phyloP scores from a whole-genome alignment of 2,113 vertebrate genomes.

The Lethenteron reissneri region DNA sequence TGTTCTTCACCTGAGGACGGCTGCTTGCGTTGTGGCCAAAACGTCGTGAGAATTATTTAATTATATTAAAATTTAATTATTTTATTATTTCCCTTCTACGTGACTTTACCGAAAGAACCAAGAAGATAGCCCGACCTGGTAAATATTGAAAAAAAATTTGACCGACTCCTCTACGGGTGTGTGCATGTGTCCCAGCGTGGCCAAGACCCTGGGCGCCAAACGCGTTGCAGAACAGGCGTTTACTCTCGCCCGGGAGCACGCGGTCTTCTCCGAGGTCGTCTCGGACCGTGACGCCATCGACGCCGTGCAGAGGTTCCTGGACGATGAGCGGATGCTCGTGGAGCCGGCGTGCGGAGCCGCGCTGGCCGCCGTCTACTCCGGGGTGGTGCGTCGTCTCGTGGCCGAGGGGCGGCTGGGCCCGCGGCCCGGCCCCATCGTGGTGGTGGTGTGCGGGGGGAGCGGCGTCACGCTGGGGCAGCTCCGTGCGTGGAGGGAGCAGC shows the following conservation, averaged over 20 bases:
- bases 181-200: neutral
- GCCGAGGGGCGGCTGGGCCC: neutral
- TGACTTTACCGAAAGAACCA: too few species aligned
- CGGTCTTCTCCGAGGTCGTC: neutral
- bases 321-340: slow-evolving; percentile 2
- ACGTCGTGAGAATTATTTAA: too few species aligned
- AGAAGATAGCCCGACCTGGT: too few species aligned
- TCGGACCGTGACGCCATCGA: neutral
- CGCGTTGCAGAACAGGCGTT: neutral
- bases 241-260: neutral
- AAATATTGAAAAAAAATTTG: too few species aligned
- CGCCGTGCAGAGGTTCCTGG: neutral
- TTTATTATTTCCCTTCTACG: too few species aligned
- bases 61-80: too few species aligned
- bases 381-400: neutral
- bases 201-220: neutral
- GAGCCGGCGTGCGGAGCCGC: slow-evolving; percentile 3
- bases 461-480: neutral
- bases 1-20: too few species aligned
- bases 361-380: neutral
- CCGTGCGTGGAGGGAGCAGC: neutral
- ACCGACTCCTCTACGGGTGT: neutral
- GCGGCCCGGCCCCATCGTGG: neutral
- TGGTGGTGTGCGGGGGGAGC: slow-evolving; percentile 1
- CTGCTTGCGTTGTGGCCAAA: too few species aligned